Evolutionary conservation across 2,888 invertebrate genomes (phyloP).

Genomic region (Altica lythri): DNA sequence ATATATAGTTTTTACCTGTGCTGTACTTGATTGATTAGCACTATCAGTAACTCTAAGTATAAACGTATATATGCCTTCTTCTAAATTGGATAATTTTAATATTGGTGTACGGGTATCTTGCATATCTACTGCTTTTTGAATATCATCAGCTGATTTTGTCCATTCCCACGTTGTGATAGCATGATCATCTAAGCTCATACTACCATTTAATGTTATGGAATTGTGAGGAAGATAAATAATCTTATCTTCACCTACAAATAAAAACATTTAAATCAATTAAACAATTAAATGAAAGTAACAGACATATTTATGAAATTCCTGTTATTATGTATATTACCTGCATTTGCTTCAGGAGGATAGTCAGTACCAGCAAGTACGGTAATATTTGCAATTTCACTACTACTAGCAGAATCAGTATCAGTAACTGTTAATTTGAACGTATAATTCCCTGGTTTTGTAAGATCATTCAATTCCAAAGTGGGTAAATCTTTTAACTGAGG

Average conservation of each 20-base stretch:
- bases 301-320: too few relatives aligned
- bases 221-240: slow-evolving; percentile 90
- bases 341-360: slow-evolving; percentile 95
- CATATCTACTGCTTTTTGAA: slow-evolving; percentile 93
- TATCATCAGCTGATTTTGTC: slow-evolving; percentile 88
- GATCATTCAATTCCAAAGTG: slow-evolving; percentile 82
- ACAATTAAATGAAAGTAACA: too few relatives aligned
- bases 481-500: slow-evolving; percentile 78
- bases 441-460: slow-evolving; percentile 86
- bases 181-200: slow-evolving; percentile 89
- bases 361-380: slow-evolving; percentile 89
- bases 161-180: slow-evolving; percentile 94
- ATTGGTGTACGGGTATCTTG: slow-evolving; percentile 92
- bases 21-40: slow-evolving; percentile 84
- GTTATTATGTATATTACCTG: too few relatives aligned
- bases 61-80: slow-evolving; percentile 94
- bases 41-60: slow-evolving; percentile 91
- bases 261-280: slow-evolving; percentile 14
- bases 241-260: slow-evolving; percentile 73
- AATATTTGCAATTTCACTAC: slow-evolving; percentile 85
- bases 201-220: slow-evolving; percentile 84
- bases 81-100: slow-evolving; percentile 82
- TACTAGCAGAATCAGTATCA: slow-evolving; percentile 86
- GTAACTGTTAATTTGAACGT: slow-evolving; percentile 89
- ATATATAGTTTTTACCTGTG: slow-evolving; percentile 57